Conservation (phyloP, 2,113 vertebrate genomes). For the Stigmatopora argus region DNA sequence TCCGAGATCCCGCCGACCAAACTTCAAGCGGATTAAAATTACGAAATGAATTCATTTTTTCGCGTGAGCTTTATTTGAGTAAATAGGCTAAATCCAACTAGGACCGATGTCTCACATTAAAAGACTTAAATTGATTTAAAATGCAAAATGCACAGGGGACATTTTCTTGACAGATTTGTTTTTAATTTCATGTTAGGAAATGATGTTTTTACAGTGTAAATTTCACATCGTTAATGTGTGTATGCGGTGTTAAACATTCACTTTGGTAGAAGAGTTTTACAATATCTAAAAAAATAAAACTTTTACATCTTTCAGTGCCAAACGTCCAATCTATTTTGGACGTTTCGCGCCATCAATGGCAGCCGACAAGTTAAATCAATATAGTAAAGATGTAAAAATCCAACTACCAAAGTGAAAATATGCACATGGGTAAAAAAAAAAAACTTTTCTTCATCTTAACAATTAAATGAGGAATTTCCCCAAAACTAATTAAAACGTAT, state of each 20-base stretch:
- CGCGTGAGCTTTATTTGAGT: not conserved
- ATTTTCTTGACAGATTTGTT: constrained; percentile 26
- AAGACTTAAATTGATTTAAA: not conserved
- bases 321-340: no score
- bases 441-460: no score
- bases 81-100: not conserved
- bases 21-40: constrained; percentile 26
- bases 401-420: constrained; percentile 45
- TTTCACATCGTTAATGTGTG: not conserved
- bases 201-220: not conserved
- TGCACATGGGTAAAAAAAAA: not conserved
- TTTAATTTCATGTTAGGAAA: constrained; percentile 36
- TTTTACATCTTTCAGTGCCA: no score
- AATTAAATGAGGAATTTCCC: no score
- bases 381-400: not conserved
- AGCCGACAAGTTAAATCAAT: not conserved
- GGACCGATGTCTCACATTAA: not conserved
- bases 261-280: constrained; percentile 25
- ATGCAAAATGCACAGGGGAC: not conserved
- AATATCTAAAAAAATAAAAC: constrained; percentile 1
- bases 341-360: no score
- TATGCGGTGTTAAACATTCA: constrained; percentile 20
- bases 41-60: not conserved
- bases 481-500: constrained; percentile 2
- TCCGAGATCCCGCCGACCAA: constrained; percentile 18